Conservation (phyloP, 2,797 vertebrate species). For the Petrocephalus schoutedeni region DNA sequence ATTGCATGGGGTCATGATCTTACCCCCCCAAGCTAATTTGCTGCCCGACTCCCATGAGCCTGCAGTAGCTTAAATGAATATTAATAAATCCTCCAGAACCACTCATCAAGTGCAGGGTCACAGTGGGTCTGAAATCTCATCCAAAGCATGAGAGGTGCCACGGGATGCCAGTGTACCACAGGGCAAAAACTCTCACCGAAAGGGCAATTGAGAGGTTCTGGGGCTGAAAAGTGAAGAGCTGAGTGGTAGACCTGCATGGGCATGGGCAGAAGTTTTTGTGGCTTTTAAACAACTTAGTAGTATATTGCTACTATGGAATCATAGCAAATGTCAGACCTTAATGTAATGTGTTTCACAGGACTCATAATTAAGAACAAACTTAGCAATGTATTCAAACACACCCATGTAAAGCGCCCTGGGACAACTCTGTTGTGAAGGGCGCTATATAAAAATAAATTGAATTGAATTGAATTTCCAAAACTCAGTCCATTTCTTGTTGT, state of each 20-base stretch:
- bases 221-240: background rate
- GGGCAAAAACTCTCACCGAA: background rate
- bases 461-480: background rate
- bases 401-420: too few species aligned
- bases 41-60: background rate
- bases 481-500: background rate
- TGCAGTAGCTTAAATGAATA: background rate
- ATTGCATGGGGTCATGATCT: constrained; percentile 7
- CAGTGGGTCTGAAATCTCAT: background rate
- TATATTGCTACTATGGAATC: background rate
- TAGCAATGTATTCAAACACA: too few species aligned
- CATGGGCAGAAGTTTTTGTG: background rate
- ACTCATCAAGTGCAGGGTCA: background rate
- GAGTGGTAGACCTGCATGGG: background rate
- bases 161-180: background rate
- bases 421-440: too few species aligned
- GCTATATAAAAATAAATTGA: too few species aligned
- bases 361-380: background rate
- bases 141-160: background rate
- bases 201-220: background rate
- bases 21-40: background rate
- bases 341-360: background rate
- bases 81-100: background rate
- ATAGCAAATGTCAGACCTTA: background rate
- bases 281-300: background rate